Evolutionary conservation across 2,113 vertebrate genomes (phyloP), one percentile per base, ranked within the genome.

Genomic region (Salvelinus alpinus): DNA sequence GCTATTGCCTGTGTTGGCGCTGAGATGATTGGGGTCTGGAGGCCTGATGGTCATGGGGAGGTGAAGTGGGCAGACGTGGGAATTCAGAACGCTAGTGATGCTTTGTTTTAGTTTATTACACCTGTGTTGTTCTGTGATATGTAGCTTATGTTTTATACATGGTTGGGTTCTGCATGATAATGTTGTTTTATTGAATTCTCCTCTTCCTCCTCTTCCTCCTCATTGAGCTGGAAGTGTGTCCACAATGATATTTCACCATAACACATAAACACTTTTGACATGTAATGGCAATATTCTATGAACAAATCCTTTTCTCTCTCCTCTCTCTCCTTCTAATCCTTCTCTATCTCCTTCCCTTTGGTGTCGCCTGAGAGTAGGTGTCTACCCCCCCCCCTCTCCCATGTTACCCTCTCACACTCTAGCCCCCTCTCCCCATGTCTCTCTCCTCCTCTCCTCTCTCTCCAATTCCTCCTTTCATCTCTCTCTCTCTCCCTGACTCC

Each of bases 321-420:
- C 31, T 34, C 5, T 7, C 12, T 62, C n/a, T 9, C 62, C 24
- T 65, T 65, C 22, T 27, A 27, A 65, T 20, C 82, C 82, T 84
- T 82, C 34, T 34, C 34, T 34, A 8, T 82, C 80, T 72, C 84
- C 86, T 83, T 74, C 83, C 85, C 83, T 82, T 8, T 62, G 29
- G 22, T 24, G 25, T 27, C 13, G 11, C 64, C 34, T 34, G 34
- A 34, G 34, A 34, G 34, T 34, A 34, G 34, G 34, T 34, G 34
- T 34, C 34, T 34, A 34, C 31, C 6, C 87, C 81, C 73, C 82
- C 86, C 84, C 79, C 11, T 64, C 62, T 80, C 85, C 76, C 87
- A 7, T 88, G 80, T 75, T 34, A 34, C 34, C 38, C 38, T 38
- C 38, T 9, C 7, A 38, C 38, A 38, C 38, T 38, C 38, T 38